These are phyloP conservation scores for Microtus richardsoni DNA, from an alignment of 2,113 vertebrate genomes.

Conservation along the genomic window DNA sequence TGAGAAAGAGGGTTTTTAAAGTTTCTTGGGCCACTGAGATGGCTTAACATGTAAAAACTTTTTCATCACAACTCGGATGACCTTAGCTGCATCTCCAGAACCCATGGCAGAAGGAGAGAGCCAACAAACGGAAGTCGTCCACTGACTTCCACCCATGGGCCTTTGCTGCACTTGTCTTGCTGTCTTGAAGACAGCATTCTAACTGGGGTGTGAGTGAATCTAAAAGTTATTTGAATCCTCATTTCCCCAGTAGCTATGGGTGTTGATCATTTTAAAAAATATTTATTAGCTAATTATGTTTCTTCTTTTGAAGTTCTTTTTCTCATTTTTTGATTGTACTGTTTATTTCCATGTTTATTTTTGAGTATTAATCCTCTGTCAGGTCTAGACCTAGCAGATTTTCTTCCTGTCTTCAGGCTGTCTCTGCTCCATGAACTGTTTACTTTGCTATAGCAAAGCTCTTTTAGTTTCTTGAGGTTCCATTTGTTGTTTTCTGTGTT, in stretches of 20 bases:
- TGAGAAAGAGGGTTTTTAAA: neutral
- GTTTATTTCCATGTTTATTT: neutral
- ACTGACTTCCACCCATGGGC: neutral
- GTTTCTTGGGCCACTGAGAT: neutral
- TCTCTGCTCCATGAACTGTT: neutral
- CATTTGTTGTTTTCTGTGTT: neutral
- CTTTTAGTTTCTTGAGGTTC: neutral
- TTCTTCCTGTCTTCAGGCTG: neutral
- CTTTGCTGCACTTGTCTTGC: neutral
- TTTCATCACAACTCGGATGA: neutral
- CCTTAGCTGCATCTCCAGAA: neutral
- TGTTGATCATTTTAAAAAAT: neutral
- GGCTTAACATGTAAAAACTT: neutral
- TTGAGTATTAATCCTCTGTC: neutral
- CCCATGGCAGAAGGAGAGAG: neutral
- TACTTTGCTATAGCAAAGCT: neutral
- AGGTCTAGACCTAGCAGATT: neutral
- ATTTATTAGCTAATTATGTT: neutral
- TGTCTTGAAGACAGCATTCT: neutral
- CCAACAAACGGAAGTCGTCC: neutral
- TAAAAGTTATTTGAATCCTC: neutral
- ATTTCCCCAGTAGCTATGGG: neutral
- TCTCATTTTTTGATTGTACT: neutral
- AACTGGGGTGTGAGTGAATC: neutral
- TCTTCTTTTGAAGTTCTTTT: neutral